These are phyloP conservation scores for Aleiodes sp. DNA, from an alignment of 1,140 invertebrate genomes.

Conservation along the genomic window DNA sequence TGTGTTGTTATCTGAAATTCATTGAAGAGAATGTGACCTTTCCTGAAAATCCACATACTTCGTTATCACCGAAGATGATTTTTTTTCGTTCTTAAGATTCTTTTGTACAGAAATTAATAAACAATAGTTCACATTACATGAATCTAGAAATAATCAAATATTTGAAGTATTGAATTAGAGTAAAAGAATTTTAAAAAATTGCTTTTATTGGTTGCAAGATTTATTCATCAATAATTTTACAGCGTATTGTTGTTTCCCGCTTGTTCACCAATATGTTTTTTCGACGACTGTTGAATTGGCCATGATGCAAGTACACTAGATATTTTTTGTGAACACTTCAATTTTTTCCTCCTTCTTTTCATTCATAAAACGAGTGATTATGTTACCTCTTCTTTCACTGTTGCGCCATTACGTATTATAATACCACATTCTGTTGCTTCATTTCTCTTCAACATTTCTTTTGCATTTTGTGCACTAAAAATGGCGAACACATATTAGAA, in stretches of 20 bases:
- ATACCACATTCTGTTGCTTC: neutral
- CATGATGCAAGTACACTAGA: conserved; percentile 7
- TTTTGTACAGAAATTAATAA: conserved; percentile 8
- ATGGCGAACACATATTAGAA: conserved; percentile 6
- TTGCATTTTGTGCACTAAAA: conserved; percentile 4
- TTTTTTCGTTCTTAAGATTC: conserved; percentile 19
- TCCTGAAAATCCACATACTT: conserved; percentile 33
- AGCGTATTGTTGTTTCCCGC: conserved; percentile 39
- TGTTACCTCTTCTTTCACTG: neutral
- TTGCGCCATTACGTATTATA: conserved; percentile 2
- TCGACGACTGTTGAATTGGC: conserved; percentile 17
- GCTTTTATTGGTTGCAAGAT: conserved; percentile 55
- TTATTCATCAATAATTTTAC: conserved; percentile 63
- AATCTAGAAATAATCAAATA: no score
- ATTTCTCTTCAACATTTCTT: neutral
- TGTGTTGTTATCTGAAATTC: conserved; percentile 73
- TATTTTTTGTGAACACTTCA: conserved; percentile 14
- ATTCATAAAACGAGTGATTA: neutral
- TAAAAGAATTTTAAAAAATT: neutral
- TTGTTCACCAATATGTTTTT: conserved; percentile 31
- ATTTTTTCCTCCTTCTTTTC: neutral
- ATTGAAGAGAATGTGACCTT: conserved; percentile 11
- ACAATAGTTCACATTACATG: no score
- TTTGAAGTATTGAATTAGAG: neutral
- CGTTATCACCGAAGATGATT: conserved; percentile 34